phyloP scores from a whole-genome alignment of 2,113 vertebrate genomes.

The Conger conger region DNA sequence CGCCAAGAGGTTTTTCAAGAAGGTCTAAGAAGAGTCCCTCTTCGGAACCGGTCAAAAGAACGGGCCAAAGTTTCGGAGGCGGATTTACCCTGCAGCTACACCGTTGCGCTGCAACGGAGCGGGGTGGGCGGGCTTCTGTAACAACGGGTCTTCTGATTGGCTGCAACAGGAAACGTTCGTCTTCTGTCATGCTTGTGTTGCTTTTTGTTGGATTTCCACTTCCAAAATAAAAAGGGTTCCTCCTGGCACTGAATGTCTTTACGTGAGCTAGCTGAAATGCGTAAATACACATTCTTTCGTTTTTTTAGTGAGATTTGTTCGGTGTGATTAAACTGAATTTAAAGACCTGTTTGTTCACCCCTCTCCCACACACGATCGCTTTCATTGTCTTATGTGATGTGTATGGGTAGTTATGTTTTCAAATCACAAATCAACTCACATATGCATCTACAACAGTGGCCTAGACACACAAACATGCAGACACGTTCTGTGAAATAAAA shows the following conservation, averaged over 20 bases:
- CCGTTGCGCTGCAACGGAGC: neutral
- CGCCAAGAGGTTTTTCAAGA: constrained; percentile 76
- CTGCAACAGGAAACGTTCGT: neutral
- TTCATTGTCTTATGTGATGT: too few species aligned
- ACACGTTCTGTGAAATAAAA: constrained; percentile 63
- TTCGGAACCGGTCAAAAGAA: neutral
- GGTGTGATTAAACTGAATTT: too few species aligned
- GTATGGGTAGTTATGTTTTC: too few species aligned
- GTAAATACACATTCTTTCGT: too few species aligned
- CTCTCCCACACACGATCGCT: too few species aligned
- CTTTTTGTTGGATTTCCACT: neutral
- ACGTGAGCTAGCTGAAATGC: neutral
- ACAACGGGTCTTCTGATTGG: neutral
- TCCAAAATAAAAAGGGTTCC: neutral
- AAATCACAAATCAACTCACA: too few species aligned
- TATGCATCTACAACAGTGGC: neutral
- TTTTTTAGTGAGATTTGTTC: too few species aligned
- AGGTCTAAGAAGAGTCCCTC: constrained; percentile 42
- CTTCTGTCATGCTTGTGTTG: neutral
- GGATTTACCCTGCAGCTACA: neutral
- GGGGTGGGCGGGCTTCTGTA: neutral
- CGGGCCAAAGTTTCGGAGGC: neutral
- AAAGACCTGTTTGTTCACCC: too few species aligned
- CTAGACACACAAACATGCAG: neutral
- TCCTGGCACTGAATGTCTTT: neutral